Evolutionary conservation across 2,113 vertebrate species (phyloP).

Genomic region (Rhipidura dahli): DNA sequence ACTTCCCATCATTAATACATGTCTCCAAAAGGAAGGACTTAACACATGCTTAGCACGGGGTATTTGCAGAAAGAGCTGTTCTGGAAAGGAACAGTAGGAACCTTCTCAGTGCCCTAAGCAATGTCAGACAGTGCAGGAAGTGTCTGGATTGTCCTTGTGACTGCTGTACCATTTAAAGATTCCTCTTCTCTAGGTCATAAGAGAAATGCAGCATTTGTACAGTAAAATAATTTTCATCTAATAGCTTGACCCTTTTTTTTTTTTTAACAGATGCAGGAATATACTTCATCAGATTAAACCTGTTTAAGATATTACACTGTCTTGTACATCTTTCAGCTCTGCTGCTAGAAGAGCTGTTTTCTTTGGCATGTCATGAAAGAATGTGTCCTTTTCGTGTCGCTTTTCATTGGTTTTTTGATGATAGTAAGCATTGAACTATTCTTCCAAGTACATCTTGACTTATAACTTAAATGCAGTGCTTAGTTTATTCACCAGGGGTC

Average conservation of each 20-base stretch:
- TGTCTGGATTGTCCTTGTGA: not conserved
- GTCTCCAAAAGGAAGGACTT: not conserved
- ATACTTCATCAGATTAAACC: not conserved
- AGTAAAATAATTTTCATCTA: not conserved
- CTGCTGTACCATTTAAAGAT: not conserved
- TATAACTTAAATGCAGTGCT: constrained; percentile 78
- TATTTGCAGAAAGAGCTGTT: rapidly evolving
- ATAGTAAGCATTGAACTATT: not conserved
- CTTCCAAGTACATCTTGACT: not conserved
- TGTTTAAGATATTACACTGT: not conserved
- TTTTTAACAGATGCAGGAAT: not conserved
- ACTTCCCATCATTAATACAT: not conserved
- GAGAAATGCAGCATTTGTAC: not conserved
- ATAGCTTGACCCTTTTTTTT: not conserved
- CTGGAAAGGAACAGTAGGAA: not conserved
- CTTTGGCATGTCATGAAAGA: not conserved
- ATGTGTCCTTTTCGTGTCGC: not conserved
- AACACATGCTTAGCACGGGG: not conserved
- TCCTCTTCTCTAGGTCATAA: not conserved
- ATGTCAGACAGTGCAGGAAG: not conserved
- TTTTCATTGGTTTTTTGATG: not conserved
- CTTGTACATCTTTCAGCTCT: not conserved
- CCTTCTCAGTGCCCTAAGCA: not conserved
- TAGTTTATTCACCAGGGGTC: constrained; percentile 84
- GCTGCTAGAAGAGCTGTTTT: not conserved